These are phyloP conservation scores for Notothenia rossii DNA, from an alignment of 2,113 vertebrate species.

Conservation along the genomic window DNA sequence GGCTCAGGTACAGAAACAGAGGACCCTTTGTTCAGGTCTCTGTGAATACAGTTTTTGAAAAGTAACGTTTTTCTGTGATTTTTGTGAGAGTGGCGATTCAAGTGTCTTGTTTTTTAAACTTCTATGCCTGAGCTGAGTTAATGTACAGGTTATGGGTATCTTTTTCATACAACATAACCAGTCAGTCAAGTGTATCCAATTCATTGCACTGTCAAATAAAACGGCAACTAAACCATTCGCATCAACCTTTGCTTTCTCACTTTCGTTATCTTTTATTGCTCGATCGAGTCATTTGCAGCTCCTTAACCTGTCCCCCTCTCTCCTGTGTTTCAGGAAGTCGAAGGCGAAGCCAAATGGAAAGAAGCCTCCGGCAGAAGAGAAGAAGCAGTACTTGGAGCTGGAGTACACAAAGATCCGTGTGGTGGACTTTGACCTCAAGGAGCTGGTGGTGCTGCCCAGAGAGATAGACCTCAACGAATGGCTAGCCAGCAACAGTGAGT, in stretches of 20 bases:
- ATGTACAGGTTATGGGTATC: too few relatives aligned
- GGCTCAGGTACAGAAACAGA: slow-evolving; percentile 49
- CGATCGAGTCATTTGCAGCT: neutral
- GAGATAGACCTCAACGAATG: slow-evolving; percentile 99
- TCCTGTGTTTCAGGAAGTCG: slow-evolving; percentile 89
- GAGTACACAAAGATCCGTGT: slow-evolving; percentile 95
- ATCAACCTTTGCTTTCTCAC: neutral
- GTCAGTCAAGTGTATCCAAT: neutral
- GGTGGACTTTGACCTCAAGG: slow-evolving; percentile 95
- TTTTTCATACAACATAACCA: neutral
- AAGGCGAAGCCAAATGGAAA: slow-evolving; percentile 99
- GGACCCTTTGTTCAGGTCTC: slow-evolving; percentile 38
- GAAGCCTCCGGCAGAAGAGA: slow-evolving; percentile 93
- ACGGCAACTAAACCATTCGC: neutral
- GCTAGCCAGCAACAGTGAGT: slow-evolving; percentile 98
- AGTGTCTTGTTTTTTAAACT: neutral
- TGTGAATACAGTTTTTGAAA: neutral
- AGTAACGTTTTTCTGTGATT: neutral
- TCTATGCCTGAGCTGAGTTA: too few relatives aligned
- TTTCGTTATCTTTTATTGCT: neutral
- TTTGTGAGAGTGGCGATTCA: neutral
- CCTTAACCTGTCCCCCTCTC: slow-evolving; percentile 1
- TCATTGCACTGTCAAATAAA: neutral
- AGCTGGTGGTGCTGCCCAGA: slow-evolving; percentile 94
- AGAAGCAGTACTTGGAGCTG: slow-evolving; percentile 95